Percentiles rank a stretch among this genome's conserved stretches.
Evolutionary conservation across 2,797 vertebrate species (phyloP).

Genomic region (Macropodus opercularis): DNA sequence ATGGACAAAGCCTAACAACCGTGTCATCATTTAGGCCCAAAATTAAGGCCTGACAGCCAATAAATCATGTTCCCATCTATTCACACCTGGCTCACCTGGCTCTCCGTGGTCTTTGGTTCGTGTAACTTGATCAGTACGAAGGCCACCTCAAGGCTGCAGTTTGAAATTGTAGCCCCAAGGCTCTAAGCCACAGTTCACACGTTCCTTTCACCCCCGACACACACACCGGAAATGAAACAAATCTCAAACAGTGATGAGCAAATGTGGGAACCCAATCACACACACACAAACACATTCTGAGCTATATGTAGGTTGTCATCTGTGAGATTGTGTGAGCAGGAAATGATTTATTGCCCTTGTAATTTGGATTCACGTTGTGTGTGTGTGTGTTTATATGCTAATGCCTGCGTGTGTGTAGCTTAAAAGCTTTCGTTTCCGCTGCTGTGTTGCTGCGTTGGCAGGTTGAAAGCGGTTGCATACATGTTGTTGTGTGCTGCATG

Average conservation of each 20-base stretch:
- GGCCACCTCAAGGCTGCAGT: slow-evolving; percentile 50
- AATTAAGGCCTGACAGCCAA: slow-evolving; percentile 15
- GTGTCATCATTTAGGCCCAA: slow-evolving; percentile 12
- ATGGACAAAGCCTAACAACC: slow-evolving; percentile 3
- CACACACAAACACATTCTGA: slow-evolving; percentile 32
- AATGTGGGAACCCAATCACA: background rate
- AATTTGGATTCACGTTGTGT: slow-evolving; percentile 25
- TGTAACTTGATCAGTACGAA: slow-evolving; percentile 65
- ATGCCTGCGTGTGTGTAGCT: background rate
- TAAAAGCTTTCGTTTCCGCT: slow-evolving; percentile 26
- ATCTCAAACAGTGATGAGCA: slow-evolving; percentile 9
- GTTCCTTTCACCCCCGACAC: slow-evolving; percentile 19
- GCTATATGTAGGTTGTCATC: slow-evolving; percentile 56
- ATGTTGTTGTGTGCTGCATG: background rate
- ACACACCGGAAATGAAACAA: slow-evolving; percentile 51
- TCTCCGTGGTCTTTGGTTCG: slow-evolving; percentile 34
- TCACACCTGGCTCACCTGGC: slow-evolving; percentile 58
- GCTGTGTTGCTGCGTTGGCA: background rate
- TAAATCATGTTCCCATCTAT: slow-evolving; percentile 41
- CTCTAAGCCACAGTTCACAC: slow-evolving; percentile 38
- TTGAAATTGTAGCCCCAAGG: slow-evolving; percentile 57
- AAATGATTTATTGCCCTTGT: slow-evolving; percentile 59
- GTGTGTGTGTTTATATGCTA: background rate
- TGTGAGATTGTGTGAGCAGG: slow-evolving; percentile 50
- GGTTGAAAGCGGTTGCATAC: background rate